A percentile compares a stretch with the other conserved stretches of the same genome.
phyloP scores from a whole-genome alignment of 2,888 invertebrate species.

The Oeneis ivallda region DNA sequence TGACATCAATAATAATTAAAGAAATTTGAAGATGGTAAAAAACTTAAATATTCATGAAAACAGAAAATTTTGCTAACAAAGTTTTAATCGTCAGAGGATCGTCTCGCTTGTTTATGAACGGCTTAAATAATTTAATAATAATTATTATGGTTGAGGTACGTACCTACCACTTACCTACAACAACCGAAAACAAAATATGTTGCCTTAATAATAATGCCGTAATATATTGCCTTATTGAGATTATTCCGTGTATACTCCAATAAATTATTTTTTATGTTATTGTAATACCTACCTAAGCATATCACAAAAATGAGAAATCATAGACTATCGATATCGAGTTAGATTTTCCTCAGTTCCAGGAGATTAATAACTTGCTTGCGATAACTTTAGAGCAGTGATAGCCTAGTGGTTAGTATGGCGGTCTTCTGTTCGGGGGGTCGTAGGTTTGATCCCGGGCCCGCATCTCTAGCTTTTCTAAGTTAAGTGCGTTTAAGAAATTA shows the following conservation, averaged over 20 bases:
- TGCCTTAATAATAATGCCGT: too few relatives aligned
- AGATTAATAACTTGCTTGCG: too few relatives aligned
- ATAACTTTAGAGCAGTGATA: too few relatives aligned
- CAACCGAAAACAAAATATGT: background rate
- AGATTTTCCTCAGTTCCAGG: too few relatives aligned
- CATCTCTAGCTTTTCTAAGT: too few relatives aligned
- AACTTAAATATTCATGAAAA: conserved; percentile 12
- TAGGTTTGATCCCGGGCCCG: too few relatives aligned
- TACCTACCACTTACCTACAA: background rate
- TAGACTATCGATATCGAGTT: background rate
- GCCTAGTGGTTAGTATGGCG: too few relatives aligned
- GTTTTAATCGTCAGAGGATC: conserved; percentile 10
- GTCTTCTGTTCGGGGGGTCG: too few relatives aligned
- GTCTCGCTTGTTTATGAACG: conserved; percentile 1
- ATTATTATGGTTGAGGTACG: background rate
- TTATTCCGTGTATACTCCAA: background rate
- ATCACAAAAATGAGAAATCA: too few relatives aligned
- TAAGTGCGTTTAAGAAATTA: too few relatives aligned
- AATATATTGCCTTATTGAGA: too few relatives aligned
- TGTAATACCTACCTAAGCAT: too few relatives aligned
- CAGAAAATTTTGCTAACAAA: conserved; percentile 15
- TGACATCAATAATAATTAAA: conserved; percentile 11
- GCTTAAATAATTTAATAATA: background rate
- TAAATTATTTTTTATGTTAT: background rate
- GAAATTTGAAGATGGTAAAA: conserved; percentile 14